phyloP scores from a whole-genome alignment of 1,140 invertebrate genomes.

The Ylistrum balloti region DNA sequence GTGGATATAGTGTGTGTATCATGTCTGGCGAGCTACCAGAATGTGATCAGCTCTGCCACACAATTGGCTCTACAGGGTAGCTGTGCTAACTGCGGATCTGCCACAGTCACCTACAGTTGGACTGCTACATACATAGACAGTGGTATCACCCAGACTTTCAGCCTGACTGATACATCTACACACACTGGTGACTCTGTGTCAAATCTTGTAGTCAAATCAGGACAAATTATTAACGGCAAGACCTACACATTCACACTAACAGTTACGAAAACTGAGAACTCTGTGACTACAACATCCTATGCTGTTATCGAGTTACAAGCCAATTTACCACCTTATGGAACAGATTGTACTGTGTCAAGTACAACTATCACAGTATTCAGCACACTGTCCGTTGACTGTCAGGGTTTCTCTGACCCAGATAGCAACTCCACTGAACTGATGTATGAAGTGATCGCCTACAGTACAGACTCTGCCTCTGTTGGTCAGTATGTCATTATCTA shows the following conservation, averaged over 20 bases:
- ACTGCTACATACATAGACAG: constrained; percentile 57
- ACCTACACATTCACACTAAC: constrained; percentile 68
- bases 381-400: constrained; percentile 63
- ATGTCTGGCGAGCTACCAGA: constrained; percentile 61
- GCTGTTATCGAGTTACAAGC: constrained; percentile 55
- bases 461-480: constrained; percentile 33
- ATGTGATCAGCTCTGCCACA: constrained; percentile 63
- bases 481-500: constrained; percentile 67
- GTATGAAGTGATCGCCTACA: constrained; percentile 68
- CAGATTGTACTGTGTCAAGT: constrained; percentile 59
- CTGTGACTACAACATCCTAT: constrained; percentile 46
- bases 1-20: constrained; percentile 71
- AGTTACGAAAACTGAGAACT: constrained; percentile 51
- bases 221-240: constrained; percentile 50
- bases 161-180: constrained; percentile 57
- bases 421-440: constrained; percentile 58
- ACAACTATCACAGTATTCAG: constrained; percentile 53
- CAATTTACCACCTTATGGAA: constrained; percentile 68
- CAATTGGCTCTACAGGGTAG: constrained; percentile 66
- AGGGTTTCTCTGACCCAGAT: constrained; percentile 68
- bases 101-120: constrained; percentile 67
- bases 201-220: constrained; percentile 67
- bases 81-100: constrained; percentile 65
- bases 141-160: constrained; percentile 25
- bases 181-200: constrained; percentile 61